Conservation (phyloP, 2,888 invertebrate species). For the Cephus spinipes region DNA sequence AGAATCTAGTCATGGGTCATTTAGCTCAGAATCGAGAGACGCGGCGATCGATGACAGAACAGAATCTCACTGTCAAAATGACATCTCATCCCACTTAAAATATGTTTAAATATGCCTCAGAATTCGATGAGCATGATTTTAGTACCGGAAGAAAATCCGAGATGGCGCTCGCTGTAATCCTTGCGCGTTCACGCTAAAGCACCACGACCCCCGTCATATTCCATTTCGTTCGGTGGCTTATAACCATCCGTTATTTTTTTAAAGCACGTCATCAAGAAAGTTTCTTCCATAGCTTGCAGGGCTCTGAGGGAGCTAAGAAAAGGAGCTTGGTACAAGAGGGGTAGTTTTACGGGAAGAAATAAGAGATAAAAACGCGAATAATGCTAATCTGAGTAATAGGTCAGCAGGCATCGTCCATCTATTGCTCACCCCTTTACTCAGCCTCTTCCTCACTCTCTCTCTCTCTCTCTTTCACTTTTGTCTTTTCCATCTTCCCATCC, state of each 20-base stretch:
- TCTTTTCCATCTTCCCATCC: neutral
- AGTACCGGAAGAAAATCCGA: neutral
- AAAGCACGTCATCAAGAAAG: slow-evolving; percentile 8
- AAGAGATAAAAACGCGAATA: slow-evolving; percentile 10
- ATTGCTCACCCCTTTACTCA: neutral
- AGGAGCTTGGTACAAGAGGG: neutral
- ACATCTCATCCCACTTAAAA: slow-evolving; percentile 40
- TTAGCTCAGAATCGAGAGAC: neutral
- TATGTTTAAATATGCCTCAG: slow-evolving; percentile 38
- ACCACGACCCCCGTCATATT: neutral
- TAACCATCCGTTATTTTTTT: neutral
- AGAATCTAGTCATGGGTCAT: neutral
- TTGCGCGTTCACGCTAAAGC: neutral
- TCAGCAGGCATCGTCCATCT: slow-evolving; percentile 5
- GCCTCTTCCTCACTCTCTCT: no score
- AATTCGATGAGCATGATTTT: neutral
- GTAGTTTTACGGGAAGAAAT: neutral
- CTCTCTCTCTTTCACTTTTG: slow-evolving; percentile 13
- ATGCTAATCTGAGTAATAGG: slow-evolving; percentile 10
- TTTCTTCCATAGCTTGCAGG: neutral
- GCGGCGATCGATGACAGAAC: no score
- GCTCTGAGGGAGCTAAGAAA: neutral
- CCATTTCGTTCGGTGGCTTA: neutral
- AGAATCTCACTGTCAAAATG: slow-evolving; percentile 22
- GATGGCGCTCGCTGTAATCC: neutral